Base-by-base conservation (phyloP, 2,113 vertebrate genomes). In the Sander vitreus region DNA sequence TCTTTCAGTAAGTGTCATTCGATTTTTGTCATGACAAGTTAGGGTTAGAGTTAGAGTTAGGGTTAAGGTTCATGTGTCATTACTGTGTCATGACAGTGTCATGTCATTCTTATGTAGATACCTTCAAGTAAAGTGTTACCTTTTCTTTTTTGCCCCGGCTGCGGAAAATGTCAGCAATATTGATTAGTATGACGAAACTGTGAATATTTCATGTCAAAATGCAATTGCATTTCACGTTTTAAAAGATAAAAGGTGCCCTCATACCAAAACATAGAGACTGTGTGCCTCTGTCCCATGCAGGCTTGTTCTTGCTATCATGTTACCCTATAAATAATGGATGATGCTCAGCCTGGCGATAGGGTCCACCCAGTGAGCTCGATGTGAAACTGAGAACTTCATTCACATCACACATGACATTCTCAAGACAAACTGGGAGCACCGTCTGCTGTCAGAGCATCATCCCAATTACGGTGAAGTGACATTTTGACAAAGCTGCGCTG, bases 251-350 rank as follows among this genome's bases (percentile, higher is more conserved):
- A 27, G 14, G 4, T 11, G 11, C 50, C 59, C 25, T 59, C 25
- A 18, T 51, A 62, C 76, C 72, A 25, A 60, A 72, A 55, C 39
- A 62, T 39, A 23, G 15, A 48, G 48, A 3, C 81, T 55, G 68
- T 85, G 85, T 83, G 74, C 50, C n/a, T 62, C 45, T 48, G 54
- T 16, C 64, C 67, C 45, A 15, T 59, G 48, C 75, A 69, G 30
- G 43, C 48, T 59, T 64, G 71, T 48, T 36, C 63, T n/a, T n/a
- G n/a, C n/a, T 81, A 78, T 95, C 88, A 47, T 13, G 70, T 96
- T 92, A 72, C 94, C 78, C 73, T 6, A 87, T 95, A 5, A 91
- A 95, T 95, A 79, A 93, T 94, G 81, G 53, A 95, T 63, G 51
- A 54, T 10, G 51, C 57, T 74, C 39, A 33, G 16, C 6, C 6